Evolutionary conservation across 2,797 vertebrate genomes (phyloP), one percentile per base, ranked within the genome.

Genomic region (Sus cebifrons): DNA sequence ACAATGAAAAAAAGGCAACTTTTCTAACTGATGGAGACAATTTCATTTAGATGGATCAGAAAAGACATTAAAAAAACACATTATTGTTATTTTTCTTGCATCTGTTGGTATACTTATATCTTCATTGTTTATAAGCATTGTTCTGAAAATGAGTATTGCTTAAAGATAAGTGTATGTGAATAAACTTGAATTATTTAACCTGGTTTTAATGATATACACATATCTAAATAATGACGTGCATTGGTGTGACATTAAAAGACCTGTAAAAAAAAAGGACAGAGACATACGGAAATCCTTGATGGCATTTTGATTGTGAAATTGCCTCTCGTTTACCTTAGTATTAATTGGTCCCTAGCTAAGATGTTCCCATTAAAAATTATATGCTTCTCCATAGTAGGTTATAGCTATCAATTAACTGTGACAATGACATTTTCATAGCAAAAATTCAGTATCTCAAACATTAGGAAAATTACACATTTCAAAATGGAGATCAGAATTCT

Each of bases 261-360:
- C 1, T 17, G 18, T 83, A n/a, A 2, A 4, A 75, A 75, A 68
- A 74, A 92, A 32, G 0, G 11, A 7, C 9, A 85, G 0, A 0
- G 1, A 62, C 13, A 58, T 86, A 86, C 91, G 12, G 16, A 62
- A 91, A 87, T 21, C 2, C 12, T 93, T 75, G 86, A 89, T 96
- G 64, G 18, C 44, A 95, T 93, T 96, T 91, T 98, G 68, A 97
- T 91, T 86, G 52, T 84, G 68, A 97, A 98, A 97, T 91, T 96
- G 40, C 40, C 96, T 74, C 65, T 95, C 17, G 86, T 95, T 97
- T 97, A 12, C 62, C 20, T 75, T 67, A 21, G 54, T 95, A 27
- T 60, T 97, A 97, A 98, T 88, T 97, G 68, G 5, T 86, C 23
- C 96, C 70, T 83, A 86, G 70, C 54, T 96, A 91, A 89, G 68